A percentile compares a stretch with the other conserved stretches of the same genome.
Evolutionary conservation across 1,140 invertebrate species (phyloP).

Genomic region (Ctenoplectra terminalis): DNA sequence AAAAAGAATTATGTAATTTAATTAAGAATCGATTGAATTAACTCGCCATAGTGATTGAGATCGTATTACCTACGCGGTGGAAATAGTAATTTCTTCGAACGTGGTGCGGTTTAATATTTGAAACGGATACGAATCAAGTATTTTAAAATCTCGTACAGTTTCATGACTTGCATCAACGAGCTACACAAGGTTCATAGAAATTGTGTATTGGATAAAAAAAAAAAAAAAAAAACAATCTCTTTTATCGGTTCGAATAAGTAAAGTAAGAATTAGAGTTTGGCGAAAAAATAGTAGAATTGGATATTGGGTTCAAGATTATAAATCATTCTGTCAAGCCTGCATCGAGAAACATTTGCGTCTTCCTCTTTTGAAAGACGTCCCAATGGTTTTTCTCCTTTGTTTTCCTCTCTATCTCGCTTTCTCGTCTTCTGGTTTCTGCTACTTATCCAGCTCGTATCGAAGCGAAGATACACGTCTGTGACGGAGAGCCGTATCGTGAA

Average conservation of each 20-base stretch:
- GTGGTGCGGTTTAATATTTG: no score
- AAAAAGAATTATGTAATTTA: background rate
- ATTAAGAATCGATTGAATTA: constrained; percentile 40
- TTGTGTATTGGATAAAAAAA: no score
- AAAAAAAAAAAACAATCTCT: no score
- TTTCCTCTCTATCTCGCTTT: background rate
- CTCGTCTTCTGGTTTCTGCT: background rate
- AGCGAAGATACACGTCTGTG: constrained; percentile 9
- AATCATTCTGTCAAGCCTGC: constrained; percentile 50
- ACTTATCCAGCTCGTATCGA: constrained; percentile 25
- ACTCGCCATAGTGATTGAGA: background rate
- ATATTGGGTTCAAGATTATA: constrained; percentile 57
- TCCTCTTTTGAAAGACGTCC: constrained; percentile 1
- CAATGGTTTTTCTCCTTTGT: constrained; percentile 11
- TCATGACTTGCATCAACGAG: no score
- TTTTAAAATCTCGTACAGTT: background rate
- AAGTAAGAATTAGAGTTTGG: background rate
- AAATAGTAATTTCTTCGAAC: background rate
- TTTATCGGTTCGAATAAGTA: no score
- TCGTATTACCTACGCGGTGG: background rate
- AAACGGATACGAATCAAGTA: background rate
- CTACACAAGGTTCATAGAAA: background rate
- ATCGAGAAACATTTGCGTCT: constrained; percentile 49
- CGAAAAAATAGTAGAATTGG: no score
- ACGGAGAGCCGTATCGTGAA: constrained; percentile 15